These are phyloP conservation scores for Phymastichus coffea DNA, from an alignment of 1,140 invertebrate species.

Conservation along the genomic window DNA sequence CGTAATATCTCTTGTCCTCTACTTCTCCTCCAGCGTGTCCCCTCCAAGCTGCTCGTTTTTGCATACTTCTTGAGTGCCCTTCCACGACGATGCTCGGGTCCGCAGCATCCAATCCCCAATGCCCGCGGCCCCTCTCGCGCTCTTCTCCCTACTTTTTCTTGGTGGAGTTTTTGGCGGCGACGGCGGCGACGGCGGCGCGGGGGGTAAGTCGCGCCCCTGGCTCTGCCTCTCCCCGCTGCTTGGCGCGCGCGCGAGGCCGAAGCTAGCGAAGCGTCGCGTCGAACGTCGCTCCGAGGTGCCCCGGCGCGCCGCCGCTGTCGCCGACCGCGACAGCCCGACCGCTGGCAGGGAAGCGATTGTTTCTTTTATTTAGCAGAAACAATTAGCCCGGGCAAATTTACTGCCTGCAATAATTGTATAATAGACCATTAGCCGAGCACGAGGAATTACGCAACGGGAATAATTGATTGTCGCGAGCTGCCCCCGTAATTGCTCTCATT, in stretches of 20 bases:
- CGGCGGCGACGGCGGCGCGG: no score
- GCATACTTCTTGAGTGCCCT: no score
- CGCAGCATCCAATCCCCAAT: no score
- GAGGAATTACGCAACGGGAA: slow-evolving; percentile 19
- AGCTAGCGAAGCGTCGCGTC: slow-evolving; percentile 8
- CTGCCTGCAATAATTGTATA: slow-evolving; percentile 25
- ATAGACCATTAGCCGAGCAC: slow-evolving; percentile 22
- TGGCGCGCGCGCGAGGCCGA: not conserved
- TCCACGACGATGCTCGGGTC: no score
- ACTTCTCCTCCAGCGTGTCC: slow-evolving; percentile 9
- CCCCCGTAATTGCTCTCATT: slow-evolving; percentile 3
- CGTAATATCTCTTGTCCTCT: slow-evolving; percentile 30
- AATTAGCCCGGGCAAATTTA: slow-evolving; percentile 24
- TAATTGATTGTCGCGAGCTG: slow-evolving; percentile 17
- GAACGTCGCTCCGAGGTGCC: slow-evolving; percentile 13
- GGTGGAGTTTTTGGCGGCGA: not conserved
- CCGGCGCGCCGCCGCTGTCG: not conserved
- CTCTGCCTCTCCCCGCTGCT: not conserved
- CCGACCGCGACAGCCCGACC: not conserved
- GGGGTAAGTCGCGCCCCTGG: no score
- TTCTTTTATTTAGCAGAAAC: slow-evolving; percentile 22
- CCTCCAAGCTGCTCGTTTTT: not conserved
- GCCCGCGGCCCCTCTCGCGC: not conserved
- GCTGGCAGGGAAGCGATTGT: no score
- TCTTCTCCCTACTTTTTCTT: not conserved